A percentile compares a stretch with the other conserved stretches of the same genome.
These are phyloP conservation scores for Brachymystax lenok DNA, from an alignment of 2,797 vertebrate species.

Conservation along the genomic window DNA sequence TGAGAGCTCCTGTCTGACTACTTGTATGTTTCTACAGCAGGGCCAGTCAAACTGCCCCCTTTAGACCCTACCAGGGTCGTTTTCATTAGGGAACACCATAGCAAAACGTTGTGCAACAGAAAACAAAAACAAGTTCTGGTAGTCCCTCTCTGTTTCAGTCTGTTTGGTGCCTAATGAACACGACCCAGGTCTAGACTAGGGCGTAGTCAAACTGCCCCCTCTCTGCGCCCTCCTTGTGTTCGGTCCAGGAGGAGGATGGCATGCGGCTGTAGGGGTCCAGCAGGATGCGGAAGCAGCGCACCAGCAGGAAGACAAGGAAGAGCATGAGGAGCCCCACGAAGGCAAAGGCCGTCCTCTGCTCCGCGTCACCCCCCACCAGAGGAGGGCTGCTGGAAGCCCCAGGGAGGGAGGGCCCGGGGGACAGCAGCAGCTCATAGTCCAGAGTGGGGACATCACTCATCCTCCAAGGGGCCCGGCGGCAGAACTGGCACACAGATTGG, in stretches of 20 bases:
- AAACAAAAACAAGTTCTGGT: neutral
- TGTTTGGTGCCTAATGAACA: neutral
- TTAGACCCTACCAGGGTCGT: neutral
- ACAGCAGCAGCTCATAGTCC: conserved; percentile 89
- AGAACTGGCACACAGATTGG: conserved; percentile 77
- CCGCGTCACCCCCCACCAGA: conserved; percentile 75
- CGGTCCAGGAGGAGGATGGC: conserved; percentile 96
- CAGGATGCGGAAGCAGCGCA: conserved; percentile 96
- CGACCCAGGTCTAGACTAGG: conserved; percentile 76
- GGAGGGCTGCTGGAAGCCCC: conserved; percentile 66
- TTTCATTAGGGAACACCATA: neutral
- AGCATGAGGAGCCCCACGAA: conserved; percentile 93
- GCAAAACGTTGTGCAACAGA: conserved; percentile 2
- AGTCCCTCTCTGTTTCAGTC: neutral
- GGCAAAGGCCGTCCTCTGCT: conserved; percentile 93
- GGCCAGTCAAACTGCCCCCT: neutral
- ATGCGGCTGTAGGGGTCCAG: conserved; percentile 98
- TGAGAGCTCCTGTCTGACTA: conserved; percentile 1
- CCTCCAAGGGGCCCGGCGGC: conserved; percentile 75
- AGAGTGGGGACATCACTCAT: conserved; percentile 91
- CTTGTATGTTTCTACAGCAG: neutral
- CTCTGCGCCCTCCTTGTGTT: conserved; percentile 97
- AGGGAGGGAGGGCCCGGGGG: conserved; percentile 76
- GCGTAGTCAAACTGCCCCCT: conserved; percentile 97
- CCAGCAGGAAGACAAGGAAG: conserved; percentile 93